phyloP scores from a whole-genome alignment of 2,797 vertebrate species.

The Acanthurus leucopareius region DNA sequence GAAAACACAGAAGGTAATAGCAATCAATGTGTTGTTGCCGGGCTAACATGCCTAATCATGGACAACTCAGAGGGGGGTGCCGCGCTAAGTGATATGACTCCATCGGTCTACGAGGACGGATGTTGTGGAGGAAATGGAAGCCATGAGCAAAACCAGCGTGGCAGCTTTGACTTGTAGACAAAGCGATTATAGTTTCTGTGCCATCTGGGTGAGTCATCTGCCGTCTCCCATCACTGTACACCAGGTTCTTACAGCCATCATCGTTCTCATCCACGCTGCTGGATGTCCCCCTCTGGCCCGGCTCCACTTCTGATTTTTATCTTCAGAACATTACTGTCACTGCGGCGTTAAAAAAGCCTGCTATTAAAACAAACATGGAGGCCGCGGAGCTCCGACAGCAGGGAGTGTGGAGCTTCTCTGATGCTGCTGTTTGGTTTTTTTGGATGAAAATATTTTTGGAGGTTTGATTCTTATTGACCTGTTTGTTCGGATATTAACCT shows the following conservation, averaged over 20 bases:
- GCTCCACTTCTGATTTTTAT: conserved; percentile 38
- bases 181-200: conserved; percentile 58
- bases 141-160: conserved; percentile 58
- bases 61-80: conserved; percentile 52
- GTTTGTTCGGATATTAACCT: conserved; percentile 35
- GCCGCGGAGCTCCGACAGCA: not conserved
- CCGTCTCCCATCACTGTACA: conserved; percentile 36
- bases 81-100: conserved; percentile 1
- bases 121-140: conserved; percentile 51
- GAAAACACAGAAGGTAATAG: conserved; percentile 70
- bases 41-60: conserved; percentile 63
- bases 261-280: conserved; percentile 58
- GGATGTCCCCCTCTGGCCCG: conserved; percentile 44
- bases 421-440: conserved; percentile 11
- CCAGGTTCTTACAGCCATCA: conserved; percentile 67
- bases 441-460: conserved; percentile 25
- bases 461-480: conserved; percentile 36
- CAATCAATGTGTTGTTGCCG: conserved; percentile 49
- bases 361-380: conserved; percentile 29
- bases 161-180: conserved; percentile 62
- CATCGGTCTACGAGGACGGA: conserved; percentile 57
- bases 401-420: conserved; percentile 19
- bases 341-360: not conserved
- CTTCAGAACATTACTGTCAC: conserved; percentile 30
- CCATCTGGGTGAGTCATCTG: conserved; percentile 81